Base-by-base conservation (phyloP, 2,888 invertebrate genomes). In the Hoplodrina ambigua region DNA sequence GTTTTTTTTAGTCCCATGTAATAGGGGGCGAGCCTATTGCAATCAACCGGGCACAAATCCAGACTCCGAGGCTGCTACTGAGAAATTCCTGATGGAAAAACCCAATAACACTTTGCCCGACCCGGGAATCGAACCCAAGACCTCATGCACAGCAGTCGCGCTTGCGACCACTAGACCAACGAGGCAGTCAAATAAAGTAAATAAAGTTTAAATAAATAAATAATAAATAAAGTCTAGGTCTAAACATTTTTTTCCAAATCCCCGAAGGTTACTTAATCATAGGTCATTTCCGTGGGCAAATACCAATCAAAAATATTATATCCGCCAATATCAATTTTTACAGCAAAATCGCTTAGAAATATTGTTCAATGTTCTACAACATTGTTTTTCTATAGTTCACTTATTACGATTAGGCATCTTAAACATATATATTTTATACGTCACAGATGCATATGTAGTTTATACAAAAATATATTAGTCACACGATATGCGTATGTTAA, bases 311-410 rank as follows among this genome's bases (percentile, higher is more conserved):
- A 56, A 54, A 8, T 52, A 60, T 33, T 20, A 58, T 62, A 76
- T 62, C 53, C 58, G 1, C 46, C 53, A 65, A 65, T 59, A 69
- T 69, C 65, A 55, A 44, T 25, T 60, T 54, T n/a, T 62, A 76
- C 66, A 68, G 52, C 60, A 41, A 64, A 70, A 70, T 73, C 63
- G 55, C 30, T 68, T 30, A 25, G 25, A 25, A 57, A 56, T 66
- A 69, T 72, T 72, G 66, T 83, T 72, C 59, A 72, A 76, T 70
- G 62, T 79, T 82, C 76, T 72, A 71, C 46, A 73, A 73, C 54
- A 63, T 19, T 81, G 70, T 79, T 84, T 69, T 82, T 75, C 72
- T 62, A 80, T 73, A 72, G 78, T 83, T 73, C 68, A 77, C 30
- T 75, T 61, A 64, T 65, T 75, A 56, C 70, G 57, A 50, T 72